A percentile compares a stretch with the other conserved stretches of the same genome.
Conservation (phyloP, 2,113 vertebrate species). For the Mola mola region DNA sequence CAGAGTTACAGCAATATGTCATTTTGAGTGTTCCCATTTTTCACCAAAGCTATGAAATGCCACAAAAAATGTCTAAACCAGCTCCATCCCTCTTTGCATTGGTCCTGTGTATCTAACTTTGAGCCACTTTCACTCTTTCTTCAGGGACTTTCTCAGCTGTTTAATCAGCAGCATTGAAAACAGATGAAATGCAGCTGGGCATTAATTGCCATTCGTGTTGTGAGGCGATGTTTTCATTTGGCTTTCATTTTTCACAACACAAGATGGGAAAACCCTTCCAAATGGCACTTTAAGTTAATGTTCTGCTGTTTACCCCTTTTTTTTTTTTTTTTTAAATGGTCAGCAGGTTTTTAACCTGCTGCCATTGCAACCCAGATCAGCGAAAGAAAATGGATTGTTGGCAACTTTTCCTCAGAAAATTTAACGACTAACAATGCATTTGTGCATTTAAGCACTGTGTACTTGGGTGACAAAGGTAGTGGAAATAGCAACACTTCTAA, state of each 20-base stretch:
- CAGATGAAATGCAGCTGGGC: constrained; percentile 52
- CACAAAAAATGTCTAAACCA: constrained; percentile 2
- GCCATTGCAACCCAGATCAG: background rate
- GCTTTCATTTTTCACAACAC: no score
- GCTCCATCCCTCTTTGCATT: background rate
- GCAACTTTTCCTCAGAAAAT: background rate
- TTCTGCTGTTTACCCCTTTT: no score
- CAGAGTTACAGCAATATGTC: constrained; percentile 38
- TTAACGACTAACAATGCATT: background rate
- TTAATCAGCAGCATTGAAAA: constrained; percentile 40
- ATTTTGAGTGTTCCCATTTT: constrained; percentile 45
- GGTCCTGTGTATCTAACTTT: constrained; percentile 22
- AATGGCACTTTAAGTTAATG: no score
- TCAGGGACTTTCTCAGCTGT: constrained; percentile 34
- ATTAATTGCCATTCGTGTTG: constrained; percentile 12
- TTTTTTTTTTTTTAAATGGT: no score
- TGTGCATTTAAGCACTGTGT: constrained; percentile 40
- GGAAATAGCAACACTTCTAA: constrained; percentile 73
- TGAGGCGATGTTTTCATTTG: constrained; percentile 32
- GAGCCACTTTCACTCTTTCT: constrained; percentile 23
- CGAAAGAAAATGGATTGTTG: background rate
- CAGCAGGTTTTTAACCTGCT: no score
- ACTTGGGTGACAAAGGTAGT: constrained; percentile 68
- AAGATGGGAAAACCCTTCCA: no score
- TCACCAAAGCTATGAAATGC: constrained; percentile 50